These are phyloP conservation scores for Lagopus muta DNA, from an alignment of 2,113 vertebrate species.

Conservation along the genomic window DNA sequence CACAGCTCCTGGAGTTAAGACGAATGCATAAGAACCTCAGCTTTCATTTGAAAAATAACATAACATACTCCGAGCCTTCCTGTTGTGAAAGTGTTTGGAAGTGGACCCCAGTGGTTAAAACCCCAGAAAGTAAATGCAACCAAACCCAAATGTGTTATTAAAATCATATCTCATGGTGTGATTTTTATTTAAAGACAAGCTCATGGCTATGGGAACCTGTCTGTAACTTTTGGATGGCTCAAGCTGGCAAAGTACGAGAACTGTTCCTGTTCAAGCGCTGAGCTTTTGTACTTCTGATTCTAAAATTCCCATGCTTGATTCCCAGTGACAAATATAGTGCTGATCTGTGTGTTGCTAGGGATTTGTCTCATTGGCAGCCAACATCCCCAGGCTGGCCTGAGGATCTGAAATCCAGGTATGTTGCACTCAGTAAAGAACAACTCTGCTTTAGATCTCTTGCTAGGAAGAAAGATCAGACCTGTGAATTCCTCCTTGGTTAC, in stretches of 20 bases:
- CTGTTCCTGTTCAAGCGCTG: slow-evolving; percentile 34
- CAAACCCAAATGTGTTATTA: slow-evolving; percentile 10
- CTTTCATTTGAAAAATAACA: slow-evolving; percentile 54
- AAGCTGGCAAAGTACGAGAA: background rate
- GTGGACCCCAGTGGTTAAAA: slow-evolving; percentile 22
- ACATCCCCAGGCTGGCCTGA: background rate
- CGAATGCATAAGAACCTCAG: slow-evolving; percentile 47
- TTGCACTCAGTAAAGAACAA: background rate
- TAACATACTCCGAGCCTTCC: slow-evolving; percentile 29
- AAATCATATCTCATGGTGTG: background rate
- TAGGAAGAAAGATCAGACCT: slow-evolving; percentile 31
- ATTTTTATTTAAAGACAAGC: slow-evolving; percentile 35
- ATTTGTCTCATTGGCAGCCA: slow-evolving; percentile 47
- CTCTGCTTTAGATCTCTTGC: background rate
- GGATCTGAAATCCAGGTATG: slow-evolving; percentile 27
- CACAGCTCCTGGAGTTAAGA: slow-evolving; percentile 62
- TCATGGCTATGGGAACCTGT: slow-evolving; percentile 38
- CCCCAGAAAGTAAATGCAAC: slow-evolving; percentile 1
- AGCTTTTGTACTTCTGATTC: slow-evolving; percentile 16
- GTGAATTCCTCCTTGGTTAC: slow-evolving; percentile 16
- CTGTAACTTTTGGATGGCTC: slow-evolving; percentile 51
- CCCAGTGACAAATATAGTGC: background rate
- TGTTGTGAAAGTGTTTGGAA: slow-evolving; percentile 56
- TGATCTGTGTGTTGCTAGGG: background rate
- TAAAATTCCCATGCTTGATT: slow-evolving; percentile 31